These are phyloP conservation scores for Trichonephila clavata DNA, from an alignment of 1,140 invertebrate species.

Conservation along the genomic window DNA sequence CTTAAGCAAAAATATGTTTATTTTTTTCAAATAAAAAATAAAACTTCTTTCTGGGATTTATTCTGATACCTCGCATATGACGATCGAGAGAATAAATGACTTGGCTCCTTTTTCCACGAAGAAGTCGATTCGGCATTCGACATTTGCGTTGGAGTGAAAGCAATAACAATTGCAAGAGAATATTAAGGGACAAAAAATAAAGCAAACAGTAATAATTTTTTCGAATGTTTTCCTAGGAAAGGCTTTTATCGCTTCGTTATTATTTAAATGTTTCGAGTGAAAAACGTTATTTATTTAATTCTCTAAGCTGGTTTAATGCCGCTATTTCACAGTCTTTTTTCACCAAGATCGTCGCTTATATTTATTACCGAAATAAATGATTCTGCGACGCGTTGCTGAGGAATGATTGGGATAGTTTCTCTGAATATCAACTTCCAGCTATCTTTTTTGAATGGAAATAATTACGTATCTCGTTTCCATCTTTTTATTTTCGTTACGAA, in stretches of 20 bases:
- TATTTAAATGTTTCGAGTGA: conserved; percentile 33
- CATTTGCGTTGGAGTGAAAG: conserved; percentile 11
- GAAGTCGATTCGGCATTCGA: neutral
- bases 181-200: conserved; percentile 16
- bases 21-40: too few relatives aligned
- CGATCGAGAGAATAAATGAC: neutral
- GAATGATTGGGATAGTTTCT: conserved; percentile 6
- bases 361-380: conserved; percentile 47
- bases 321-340: neutral
- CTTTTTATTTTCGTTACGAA: neutral
- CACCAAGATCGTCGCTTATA: neutral
- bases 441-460: neutral
- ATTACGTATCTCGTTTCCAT: neutral
- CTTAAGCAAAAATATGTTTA: too few relatives aligned
- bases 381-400: neutral
- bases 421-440: neutral
- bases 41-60: neutral
- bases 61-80: neutral
- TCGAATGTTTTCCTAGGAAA: conserved; percentile 38
- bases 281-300: conserved; percentile 46
- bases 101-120: neutral
- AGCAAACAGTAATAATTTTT: conserved; percentile 40
- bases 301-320: conserved; percentile 24
- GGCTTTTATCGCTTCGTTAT: conserved; percentile 28
- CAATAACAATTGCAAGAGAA: conserved; percentile 27